Base-by-base conservation (phyloP, 1,140 invertebrate species). In the Aphelenchoides besseyi region DNA sequence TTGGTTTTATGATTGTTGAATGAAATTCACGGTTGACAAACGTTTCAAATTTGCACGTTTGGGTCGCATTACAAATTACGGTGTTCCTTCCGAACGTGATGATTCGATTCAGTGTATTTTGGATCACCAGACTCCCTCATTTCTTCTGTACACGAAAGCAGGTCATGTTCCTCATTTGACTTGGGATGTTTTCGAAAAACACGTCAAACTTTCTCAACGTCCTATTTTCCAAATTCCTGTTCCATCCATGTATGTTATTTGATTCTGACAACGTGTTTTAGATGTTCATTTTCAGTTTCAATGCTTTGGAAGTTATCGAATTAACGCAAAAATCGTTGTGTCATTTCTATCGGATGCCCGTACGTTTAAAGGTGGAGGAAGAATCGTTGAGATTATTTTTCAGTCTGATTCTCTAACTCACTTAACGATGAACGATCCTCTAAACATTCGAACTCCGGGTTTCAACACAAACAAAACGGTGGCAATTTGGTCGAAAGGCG, bases 151-250 rank as follows among this genome's bases (percentile, higher is more conserved):
- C n/a, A 72, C 70, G 1, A 28, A 29, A 67, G 70, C 41, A 23
- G 71, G 71, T 0, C 71, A 74, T 54, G 32, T 73, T 2, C 71
- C 71, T n/a, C 71, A 72, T 66, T n/a, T 72, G 0, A 74, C 71
- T 8, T 73, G 71, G 68, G 71, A 72, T 36, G 55, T 61, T 32
- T 5, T 48, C 12, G 23, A 66, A 2, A 61, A 53, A 18, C n/a
- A 74, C 3, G 12, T 72, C 5, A 73, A 26, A 28, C 30, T 72
- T 2, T 26, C 28, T 8, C 71, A 72, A 63, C 37, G 16, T 3
- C 71, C 73, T n/a, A 74, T 72, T 28, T 74, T 32, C 36, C 71
- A 72, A 35, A 3, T 72, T 2, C 36, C 29, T 16, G 12, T 73
- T 9, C 28, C 52, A 0, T 26, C 33, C 3, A 16, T 72, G 5